Evolutionary conservation across 37 sponge, comb jelly and placozoan species (phyloP).

Genomic region (Eunapius fragilis): DNA sequence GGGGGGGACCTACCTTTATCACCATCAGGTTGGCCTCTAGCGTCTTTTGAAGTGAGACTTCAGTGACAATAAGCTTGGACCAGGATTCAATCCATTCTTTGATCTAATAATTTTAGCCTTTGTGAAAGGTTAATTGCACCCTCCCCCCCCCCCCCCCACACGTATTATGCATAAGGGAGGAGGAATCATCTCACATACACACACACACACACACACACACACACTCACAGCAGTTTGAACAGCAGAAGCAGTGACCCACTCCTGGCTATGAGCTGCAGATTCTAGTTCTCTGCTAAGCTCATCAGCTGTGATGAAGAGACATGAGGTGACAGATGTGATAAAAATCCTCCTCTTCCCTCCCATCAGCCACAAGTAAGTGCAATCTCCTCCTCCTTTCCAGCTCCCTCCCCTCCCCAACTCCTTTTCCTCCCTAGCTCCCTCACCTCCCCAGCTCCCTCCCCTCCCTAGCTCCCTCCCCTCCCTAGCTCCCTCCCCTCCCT

Average conservation of each 20-base stretch:
- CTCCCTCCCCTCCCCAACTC: no score
- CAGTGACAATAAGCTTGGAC: background rate
- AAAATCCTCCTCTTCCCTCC: no score
- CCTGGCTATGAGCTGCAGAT: background rate
- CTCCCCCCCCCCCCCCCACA: no score
- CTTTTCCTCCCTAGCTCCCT: no score
- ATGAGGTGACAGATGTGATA: no score
- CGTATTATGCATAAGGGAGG: no score
- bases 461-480: no score
- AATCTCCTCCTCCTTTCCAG: no score
- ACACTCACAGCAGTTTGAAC: background rate
- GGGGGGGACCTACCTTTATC: conserved; percentile 1
- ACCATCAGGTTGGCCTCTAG: conserved; percentile 4
- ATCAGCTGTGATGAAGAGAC: conserved; percentile 35
- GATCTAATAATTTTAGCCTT: conserved; percentile 1
- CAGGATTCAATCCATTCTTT: conserved; percentile 12
- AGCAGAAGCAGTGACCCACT: conserved; percentile 13
- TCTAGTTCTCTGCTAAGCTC: conserved; percentile 44
- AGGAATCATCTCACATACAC: background rate
- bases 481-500: no score
- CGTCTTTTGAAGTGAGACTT: conserved; percentile 2
- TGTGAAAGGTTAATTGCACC: no score
- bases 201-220: background rate
- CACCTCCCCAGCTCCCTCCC: no score
- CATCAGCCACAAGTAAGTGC: no score